A percentile compares a stretch with the other conserved stretches of the same genome.
phyloP scores from a whole-genome alignment of 2,888 invertebrate species.

The Cancer borealis region DNA sequence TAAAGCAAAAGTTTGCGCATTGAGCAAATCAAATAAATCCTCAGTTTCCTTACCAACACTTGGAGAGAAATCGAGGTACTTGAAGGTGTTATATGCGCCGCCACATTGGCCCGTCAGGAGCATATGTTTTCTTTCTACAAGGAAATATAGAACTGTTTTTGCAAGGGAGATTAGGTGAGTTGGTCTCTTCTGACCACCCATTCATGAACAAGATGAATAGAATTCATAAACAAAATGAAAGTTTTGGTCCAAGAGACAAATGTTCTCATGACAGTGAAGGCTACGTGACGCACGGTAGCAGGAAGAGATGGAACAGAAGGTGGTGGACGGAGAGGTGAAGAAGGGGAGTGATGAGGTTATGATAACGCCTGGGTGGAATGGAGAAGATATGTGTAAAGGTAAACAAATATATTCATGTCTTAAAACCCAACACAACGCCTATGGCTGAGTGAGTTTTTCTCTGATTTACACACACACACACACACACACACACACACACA shows the following conservation, averaged over 20 bases:
- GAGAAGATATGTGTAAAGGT: neutral
- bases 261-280: neutral
- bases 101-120: neutral
- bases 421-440: too few species aligned
- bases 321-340: neutral
- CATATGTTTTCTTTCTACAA: neutral
- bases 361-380: neutral
- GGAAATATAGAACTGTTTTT: neutral
- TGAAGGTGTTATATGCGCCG: neutral
- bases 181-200: neutral
- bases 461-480: too few species aligned
- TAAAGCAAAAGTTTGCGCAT: neutral
- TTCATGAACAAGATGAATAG: neutral
- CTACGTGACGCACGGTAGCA: neutral
- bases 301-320: neutral
- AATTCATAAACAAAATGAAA: constrained; percentile 23
- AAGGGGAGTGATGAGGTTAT: neutral
- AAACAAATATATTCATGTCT: too few species aligned
- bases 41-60: neutral
- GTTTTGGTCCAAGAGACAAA: neutral
- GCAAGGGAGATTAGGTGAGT: neutral
- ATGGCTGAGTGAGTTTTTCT: too few species aligned
- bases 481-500: too few species aligned
- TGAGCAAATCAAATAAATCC: neutral
- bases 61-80: neutral